These are phyloP conservation scores for Neogale vison DNA, from an alignment of 2,113 vertebrate species.

Conservation along the genomic window DNA sequence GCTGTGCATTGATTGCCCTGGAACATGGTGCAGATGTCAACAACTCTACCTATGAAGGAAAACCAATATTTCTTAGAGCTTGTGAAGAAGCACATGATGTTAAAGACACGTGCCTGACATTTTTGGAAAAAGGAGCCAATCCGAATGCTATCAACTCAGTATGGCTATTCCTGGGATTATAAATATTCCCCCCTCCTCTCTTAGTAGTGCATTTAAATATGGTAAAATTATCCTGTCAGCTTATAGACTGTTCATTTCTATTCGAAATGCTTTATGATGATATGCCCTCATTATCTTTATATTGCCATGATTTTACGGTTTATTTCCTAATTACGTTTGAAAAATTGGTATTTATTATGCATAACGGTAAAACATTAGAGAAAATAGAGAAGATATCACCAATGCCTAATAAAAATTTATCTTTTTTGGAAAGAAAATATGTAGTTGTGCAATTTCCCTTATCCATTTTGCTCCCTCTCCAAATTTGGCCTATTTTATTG, in stretches of 20 bases:
- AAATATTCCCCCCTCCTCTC: not conserved
- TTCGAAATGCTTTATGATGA: conserved; percentile 6
- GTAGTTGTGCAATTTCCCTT: not conserved
- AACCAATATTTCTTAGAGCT: conserved; percentile 90
- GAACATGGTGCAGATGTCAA: conserved; percentile 90
- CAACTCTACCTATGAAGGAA: conserved; percentile 85
- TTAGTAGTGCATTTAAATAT: conserved; percentile 36
- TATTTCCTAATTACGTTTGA: conserved; percentile 12
- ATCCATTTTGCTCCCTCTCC: not conserved
- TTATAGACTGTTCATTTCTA: conserved; percentile 11
- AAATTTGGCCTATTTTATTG: conserved; percentile 18
- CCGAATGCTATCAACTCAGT: conserved; percentile 88
- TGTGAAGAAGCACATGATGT: conserved; percentile 89
- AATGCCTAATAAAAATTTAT: not conserved
- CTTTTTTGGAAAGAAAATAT: not conserved
- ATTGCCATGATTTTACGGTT: not conserved
- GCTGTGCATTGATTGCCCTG: conserved; percentile 88
- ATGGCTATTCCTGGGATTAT: conserved; percentile 74
- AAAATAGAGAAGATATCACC: not conserved
- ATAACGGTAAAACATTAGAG: conserved; percentile 35
- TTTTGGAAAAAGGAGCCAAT: conserved; percentile 91
- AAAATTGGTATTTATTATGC: conserved; percentile 31
- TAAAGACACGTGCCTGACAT: conserved; percentile 87
- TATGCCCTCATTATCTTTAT: conserved; percentile 10
- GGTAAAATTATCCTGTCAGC: not conserved